Conservation (phyloP, 2,113 vertebrate genomes). For the Centropus unirufus region DNA sequence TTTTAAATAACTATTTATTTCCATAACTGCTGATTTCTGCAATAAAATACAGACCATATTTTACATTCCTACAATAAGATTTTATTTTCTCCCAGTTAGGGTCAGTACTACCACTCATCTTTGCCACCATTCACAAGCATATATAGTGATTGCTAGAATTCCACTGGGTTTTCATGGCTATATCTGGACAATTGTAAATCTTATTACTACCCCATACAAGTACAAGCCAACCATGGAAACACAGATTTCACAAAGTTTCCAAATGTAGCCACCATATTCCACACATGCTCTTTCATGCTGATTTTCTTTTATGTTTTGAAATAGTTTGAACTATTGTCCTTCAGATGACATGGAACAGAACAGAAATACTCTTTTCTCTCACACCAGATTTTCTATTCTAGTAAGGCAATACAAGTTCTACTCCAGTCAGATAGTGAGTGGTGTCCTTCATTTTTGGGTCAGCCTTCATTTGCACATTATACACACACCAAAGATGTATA, state of each 20-base stretch:
- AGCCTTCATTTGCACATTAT: conserved; percentile 80
- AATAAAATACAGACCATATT: background rate
- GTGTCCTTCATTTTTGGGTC: conserved; percentile 74
- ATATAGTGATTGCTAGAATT: background rate
- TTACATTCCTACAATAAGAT: background rate
- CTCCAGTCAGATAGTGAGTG: conserved; percentile 13
- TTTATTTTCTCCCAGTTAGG: background rate
- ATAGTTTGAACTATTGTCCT: background rate
- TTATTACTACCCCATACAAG: background rate
- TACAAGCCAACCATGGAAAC: background rate
- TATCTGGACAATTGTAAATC: background rate
- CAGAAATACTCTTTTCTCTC: background rate
- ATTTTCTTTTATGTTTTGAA: background rate
- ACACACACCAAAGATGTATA: conserved; percentile 76
- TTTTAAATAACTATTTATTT: background rate
- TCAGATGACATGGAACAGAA: background rate
- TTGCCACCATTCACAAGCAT: background rate
- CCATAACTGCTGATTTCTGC: background rate
- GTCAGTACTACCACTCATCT: background rate
- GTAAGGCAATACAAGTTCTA: background rate
- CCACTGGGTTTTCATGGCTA: background rate
- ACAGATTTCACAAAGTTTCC: background rate
- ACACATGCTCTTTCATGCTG: background rate
- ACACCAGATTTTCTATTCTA: conserved; percentile 4
- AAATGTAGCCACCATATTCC: background rate